A percentile compares a stretch with the other conserved stretches of the same genome.
Conservation (phyloP, 30 jellyfish, hydroid and myxozoan genomes). For the Clytia hemisphaerica region DNA sequence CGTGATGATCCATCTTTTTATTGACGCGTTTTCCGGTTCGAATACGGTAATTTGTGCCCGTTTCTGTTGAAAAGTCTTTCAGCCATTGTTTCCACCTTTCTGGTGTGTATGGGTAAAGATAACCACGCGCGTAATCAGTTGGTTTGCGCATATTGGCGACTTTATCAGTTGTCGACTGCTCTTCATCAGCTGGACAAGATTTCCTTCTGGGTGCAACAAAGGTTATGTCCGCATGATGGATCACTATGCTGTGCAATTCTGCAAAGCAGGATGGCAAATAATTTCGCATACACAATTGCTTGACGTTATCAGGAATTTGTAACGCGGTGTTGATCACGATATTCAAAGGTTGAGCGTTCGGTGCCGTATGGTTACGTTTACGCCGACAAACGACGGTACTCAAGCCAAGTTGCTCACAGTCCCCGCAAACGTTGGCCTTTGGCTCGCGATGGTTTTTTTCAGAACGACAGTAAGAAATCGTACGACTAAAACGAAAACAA, state of each 20-base stretch:
- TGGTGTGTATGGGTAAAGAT: slow-evolving; percentile 70
- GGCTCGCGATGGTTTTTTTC: slow-evolving; percentile 93
- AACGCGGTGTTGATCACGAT: slow-evolving; percentile 85
- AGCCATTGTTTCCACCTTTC: slow-evolving; percentile 95
- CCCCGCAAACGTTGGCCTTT: slow-evolving; percentile 89
- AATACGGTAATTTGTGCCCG: slow-evolving; percentile 82
- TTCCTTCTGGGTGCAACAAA: slow-evolving; percentile 68
- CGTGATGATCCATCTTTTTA: slow-evolving; percentile 84
- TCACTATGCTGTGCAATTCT: slow-evolving; percentile 86
- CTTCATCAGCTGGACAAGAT: neutral
- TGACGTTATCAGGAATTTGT: slow-evolving; percentile 69
- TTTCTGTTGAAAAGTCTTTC: slow-evolving; percentile 64
- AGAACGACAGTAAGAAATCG: slow-evolving; percentile 97
- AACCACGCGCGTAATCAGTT: slow-evolving; percentile 96
- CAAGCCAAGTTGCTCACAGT: slow-evolving; percentile 76
- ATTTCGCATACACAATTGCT: slow-evolving; percentile 76
- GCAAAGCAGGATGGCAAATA: slow-evolving; percentile 78
- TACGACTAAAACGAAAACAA: slow-evolving; percentile 96
- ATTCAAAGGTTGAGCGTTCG: slow-evolving; percentile 92
- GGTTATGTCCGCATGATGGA: slow-evolving; percentile 97
- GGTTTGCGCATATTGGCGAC: slow-evolving; percentile 66
- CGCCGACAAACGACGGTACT: slow-evolving; percentile 98
- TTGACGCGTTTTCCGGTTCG: slow-evolving; percentile 97
- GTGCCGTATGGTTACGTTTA: slow-evolving; percentile 81
- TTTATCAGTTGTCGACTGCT: slow-evolving; percentile 20